A percentile compares a stretch with the other conserved stretches of the same genome.
phyloP scores from a whole-genome alignment of 2,113 vertebrate species.

The Lepus timidus region DNA sequence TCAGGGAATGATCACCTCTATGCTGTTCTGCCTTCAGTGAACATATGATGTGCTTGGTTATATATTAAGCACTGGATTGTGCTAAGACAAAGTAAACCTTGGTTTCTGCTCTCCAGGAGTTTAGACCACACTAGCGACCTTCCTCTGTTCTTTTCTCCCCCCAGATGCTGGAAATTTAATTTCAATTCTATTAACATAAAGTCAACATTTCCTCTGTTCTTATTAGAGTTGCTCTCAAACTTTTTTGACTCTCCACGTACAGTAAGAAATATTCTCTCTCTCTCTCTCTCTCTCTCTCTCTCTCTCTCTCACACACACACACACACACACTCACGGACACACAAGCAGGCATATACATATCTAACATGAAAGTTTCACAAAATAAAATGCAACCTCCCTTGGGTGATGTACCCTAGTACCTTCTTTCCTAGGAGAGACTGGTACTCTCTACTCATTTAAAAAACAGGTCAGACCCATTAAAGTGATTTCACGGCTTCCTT shows the following conservation, averaged over 20 bases:
- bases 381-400: background rate
- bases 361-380: conserved; percentile 29
- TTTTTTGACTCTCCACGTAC: background rate
- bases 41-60: background rate
- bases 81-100: background rate
- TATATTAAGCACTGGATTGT: background rate
- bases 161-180: too few relatives aligned
- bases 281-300: background rate
- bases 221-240: background rate
- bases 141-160: background rate
- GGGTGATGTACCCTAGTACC: background rate
- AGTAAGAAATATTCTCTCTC: background rate
- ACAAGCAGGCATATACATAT: background rate
- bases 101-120: background rate
- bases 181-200: too few relatives aligned
- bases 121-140: background rate
- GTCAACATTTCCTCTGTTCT: background rate
- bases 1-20: background rate
- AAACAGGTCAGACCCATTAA: background rate
- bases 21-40: background rate
- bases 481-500: conserved; percentile 2
- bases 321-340: too few relatives aligned
- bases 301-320: too few relatives aligned
- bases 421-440: background rate
- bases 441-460: background rate